Percentiles rank a stretch among this genome's conserved stretches.
Conservation (phyloP, 2,113 vertebrate species). For the Tringa solitaria region DNA sequence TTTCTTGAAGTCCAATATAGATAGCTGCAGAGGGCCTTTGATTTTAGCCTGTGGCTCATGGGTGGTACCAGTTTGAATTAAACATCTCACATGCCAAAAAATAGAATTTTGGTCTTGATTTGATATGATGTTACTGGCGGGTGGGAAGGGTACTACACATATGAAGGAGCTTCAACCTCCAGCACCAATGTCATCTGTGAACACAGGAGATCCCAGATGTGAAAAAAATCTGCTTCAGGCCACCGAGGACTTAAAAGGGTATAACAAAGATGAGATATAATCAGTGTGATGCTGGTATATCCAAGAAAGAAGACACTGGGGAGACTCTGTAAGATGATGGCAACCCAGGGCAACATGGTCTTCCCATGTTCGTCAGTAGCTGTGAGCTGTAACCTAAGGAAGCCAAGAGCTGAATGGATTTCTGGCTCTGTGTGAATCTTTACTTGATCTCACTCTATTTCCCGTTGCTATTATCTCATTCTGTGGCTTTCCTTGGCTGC, state of each 20-base stretch:
- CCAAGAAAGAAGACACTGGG: background rate
- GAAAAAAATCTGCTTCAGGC: background rate
- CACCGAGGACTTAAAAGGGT: background rate
- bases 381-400: background rate
- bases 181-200: background rate
- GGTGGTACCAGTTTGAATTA: background rate
- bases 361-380: background rate
- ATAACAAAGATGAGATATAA: background rate
- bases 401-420: background rate
- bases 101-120: background rate
- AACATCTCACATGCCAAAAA: fast-evolving
- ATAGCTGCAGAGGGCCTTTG: background rate
- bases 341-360: background rate
- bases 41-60: background rate
- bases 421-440: background rate
- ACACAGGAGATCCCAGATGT: background rate
- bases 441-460: background rate
- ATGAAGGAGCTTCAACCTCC: background rate
- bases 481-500: background rate
- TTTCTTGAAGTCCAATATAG: background rate
- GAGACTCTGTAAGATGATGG: background rate
- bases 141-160: background rate
- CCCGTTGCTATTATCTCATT: background rate
- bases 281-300: background rate
- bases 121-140: background rate